Base-by-base conservation (phyloP, 2,113 vertebrate genomes). In the Passer montanus region DNA sequence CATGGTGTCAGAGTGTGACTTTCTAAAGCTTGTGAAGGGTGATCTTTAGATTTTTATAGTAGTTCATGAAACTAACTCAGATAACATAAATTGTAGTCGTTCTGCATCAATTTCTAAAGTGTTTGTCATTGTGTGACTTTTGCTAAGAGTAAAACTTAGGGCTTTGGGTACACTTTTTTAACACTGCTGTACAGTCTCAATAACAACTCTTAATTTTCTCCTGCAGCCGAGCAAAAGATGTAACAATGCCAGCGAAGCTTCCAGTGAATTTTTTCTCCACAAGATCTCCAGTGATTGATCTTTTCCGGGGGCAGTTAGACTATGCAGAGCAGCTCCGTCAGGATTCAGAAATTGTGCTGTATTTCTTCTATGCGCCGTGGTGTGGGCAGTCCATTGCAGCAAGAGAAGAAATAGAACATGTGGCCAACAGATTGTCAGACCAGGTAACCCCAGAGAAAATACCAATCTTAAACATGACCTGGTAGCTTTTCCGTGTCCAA, bases 321-420 rank as follows among this genome's bases (percentile, higher is more conserved):
- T 98, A 98, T 84, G 98, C 98, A 8, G 98, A 99, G 64, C 96
- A 97, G n/a, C 96, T 99, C 46, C 98, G 98, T 19, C 98, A 94
- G 50, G 95, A 98, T 33, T 98, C 99, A 0, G 99, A 99, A 64
- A 97, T 99, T 31, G 98, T 97, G 6, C 93, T 99, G 18, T 93
- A 99, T 60, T 99, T 99, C 94, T 99, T 99, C 96, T 99, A 99
- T 2, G 99, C 99, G 0, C 99, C 99, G 0, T 99, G 99, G 99
- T 99, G 99, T 7, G 99, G 99, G n/a, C 99, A 99, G 97, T 99
- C 99, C 22, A 98, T 99, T 19, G 96, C 99, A 3, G 98, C 98
- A 19, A 98, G 98, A 31, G 97, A 98, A 46, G 99, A 99, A 84
- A 93, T 99, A 66, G 99, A 99, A 55, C 98, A 90, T 11, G 99